Percentiles rank a stretch among this genome's conserved stretches.
Conservation (phyloP, 2,888 invertebrate genomes). For the Lasioglossum leucozonium region DNA sequence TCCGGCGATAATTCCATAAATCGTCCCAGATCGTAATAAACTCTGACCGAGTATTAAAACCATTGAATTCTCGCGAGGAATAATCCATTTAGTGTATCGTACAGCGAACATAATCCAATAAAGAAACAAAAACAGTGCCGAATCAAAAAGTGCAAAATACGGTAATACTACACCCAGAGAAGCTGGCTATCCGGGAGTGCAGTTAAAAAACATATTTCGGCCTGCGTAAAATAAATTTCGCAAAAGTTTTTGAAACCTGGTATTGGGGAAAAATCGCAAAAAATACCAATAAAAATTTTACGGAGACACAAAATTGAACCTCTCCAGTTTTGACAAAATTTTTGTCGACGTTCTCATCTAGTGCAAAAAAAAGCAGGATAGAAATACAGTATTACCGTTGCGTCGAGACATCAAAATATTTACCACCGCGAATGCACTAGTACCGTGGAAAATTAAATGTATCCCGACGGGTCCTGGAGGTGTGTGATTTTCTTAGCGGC, state of each 20-base stretch:
- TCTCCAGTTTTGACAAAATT: background rate
- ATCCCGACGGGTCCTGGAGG: background rate
- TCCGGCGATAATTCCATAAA: background rate
- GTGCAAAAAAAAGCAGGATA: background rate
- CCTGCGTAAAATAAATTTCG: background rate
- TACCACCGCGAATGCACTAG: background rate
- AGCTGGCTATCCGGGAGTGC: background rate
- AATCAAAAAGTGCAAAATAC: background rate
- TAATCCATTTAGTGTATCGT: background rate
- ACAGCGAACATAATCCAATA: background rate
- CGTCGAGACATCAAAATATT: background rate
- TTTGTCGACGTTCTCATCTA: background rate
- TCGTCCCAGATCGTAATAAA: background rate
- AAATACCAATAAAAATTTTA: background rate
- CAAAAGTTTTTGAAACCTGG: background rate
- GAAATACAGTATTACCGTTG: background rate
- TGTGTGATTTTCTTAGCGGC: background rate
- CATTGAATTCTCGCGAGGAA: background rate
- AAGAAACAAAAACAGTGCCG: background rate
- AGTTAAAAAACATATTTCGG: background rate
- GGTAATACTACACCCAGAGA: background rate
- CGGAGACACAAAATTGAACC: background rate
- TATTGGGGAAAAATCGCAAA: background rate
- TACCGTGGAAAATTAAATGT: background rate
- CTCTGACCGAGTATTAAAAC: background rate